Percentiles rank a stretch among this genome's conserved stretches.
Evolutionary conservation across 2,113 vertebrate genomes (phyloP).

Genomic region (Dromiciops gliroides): DNA sequence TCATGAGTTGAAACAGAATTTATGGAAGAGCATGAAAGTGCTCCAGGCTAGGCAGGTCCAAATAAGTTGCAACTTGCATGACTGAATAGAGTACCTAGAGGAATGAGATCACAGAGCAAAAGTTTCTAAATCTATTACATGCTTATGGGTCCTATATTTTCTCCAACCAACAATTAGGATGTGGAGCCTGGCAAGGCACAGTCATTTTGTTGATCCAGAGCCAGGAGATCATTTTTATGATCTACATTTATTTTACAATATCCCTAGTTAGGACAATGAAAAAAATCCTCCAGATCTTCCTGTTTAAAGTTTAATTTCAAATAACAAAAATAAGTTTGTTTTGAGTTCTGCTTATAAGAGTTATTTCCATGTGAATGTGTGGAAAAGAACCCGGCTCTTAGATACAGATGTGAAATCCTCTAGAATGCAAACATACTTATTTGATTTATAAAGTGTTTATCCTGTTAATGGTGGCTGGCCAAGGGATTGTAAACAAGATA

Average conservation of each 20-base stretch:
- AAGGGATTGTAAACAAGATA: neutral
- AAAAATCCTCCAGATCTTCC: neutral
- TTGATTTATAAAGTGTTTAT: neutral
- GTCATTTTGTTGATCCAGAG: neutral
- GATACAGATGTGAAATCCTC: neutral
- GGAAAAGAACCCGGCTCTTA: neutral
- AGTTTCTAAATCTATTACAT: neutral
- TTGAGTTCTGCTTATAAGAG: neutral
- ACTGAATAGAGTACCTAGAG: neutral
- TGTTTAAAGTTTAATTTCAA: neutral
- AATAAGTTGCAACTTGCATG: neutral
- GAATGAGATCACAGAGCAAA: neutral
- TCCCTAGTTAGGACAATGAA: neutral
- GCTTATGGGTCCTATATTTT: neutral
- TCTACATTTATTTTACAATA: neutral
- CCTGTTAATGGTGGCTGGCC: neutral
- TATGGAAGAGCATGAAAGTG: neutral
- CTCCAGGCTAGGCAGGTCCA: neutral
- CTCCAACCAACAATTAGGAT: neutral
- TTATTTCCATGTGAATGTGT: neutral
- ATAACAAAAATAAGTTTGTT: neutral
- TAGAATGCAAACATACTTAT: neutral
- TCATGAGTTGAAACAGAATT: neutral
- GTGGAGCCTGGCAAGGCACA: neutral
- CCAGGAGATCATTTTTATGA: neutral